A percentile compares a stretch with the other conserved stretches of the same genome.
Evolutionary conservation across 30 jellyfish, hydroid and myxozoan species (phyloP).

Genomic region (Cassiopea andromeda): DNA sequence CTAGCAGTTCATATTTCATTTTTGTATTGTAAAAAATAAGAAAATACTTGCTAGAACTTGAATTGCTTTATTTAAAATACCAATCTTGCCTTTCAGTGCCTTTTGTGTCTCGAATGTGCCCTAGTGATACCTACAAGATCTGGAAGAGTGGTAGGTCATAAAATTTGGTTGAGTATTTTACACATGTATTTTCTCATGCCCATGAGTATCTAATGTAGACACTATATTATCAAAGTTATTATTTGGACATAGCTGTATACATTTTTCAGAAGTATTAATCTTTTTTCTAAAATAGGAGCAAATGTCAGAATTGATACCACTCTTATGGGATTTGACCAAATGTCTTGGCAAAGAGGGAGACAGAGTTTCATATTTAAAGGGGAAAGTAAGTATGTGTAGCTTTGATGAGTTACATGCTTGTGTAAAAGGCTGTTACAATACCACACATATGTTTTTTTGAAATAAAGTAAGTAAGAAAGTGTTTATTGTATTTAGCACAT

Average conservation of each 20-base stretch:
- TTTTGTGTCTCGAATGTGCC: slow-evolving; percentile 94
- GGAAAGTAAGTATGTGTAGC: slow-evolving; percentile 72
- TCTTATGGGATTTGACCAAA: slow-evolving; percentile 93
- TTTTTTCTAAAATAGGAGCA: slow-evolving; percentile 61
- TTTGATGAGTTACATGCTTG: neutral
- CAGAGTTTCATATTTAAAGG: slow-evolving; percentile 92
- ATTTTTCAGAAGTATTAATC: neutral
- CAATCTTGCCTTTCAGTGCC: slow-evolving; percentile 71
- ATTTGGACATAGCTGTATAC: neutral
- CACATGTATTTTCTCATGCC: too few relatives aligned
- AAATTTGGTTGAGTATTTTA: neutral
- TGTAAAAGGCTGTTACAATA: neutral
- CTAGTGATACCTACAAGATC: slow-evolving; percentile 91
- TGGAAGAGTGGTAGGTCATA: slow-evolving; percentile 90
- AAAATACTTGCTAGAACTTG: neutral
- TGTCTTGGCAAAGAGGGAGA: slow-evolving; percentile 98
- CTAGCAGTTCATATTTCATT: too few relatives aligned
- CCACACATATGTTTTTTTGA: neutral
- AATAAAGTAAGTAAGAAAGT: neutral
- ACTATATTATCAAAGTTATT: too few relatives aligned
- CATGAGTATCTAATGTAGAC: too few relatives aligned
- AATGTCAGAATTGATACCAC: slow-evolving; percentile 96
- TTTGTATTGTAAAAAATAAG: too few relatives aligned
- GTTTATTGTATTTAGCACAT: neutral
- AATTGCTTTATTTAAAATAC: too few relatives aligned